Evolutionary conservation across 2,888 invertebrate species (phyloP).

Genomic region (Hyppa rectilinea): DNA sequence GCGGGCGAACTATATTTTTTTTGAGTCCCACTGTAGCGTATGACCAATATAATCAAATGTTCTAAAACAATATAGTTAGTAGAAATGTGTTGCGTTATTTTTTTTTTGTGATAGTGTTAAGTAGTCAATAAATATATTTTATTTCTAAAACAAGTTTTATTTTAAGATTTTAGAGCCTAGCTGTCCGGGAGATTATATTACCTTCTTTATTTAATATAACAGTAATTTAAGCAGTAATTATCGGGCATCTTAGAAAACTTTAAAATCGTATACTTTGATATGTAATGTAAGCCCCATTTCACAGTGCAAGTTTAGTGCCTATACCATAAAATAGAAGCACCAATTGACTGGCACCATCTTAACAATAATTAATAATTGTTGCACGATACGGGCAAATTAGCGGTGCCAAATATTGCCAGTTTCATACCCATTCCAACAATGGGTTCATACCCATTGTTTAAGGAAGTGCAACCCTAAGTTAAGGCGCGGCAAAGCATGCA

Average conservation of each 20-base stretch:
- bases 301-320: too few relatives aligned
- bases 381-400: too few relatives aligned
- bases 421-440: too few relatives aligned
- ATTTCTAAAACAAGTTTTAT: conserved; percentile 15
- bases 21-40: conserved; percentile 80
- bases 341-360: too few relatives aligned
- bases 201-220: neutral
- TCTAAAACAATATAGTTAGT: conserved; percentile 34
- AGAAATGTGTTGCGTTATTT: conserved; percentile 6
- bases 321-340: too few relatives aligned
- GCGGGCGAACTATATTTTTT: conserved; percentile 81
- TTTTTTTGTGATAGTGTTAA: conserved; percentile 18
- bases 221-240: neutral
- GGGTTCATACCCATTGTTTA: too few relatives aligned
- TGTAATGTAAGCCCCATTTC: too few relatives aligned
- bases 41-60: conserved; percentile 77
- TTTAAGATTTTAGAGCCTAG: neutral
- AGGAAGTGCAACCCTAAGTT: too few relatives aligned
- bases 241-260: neutral
- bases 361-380: too few relatives aligned
- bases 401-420: too few relatives aligned
- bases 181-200: neutral
- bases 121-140: conserved; percentile 45
- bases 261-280: neutral
- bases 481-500: too few relatives aligned